Percentiles rank a stretch among this genome's conserved stretches.
Conservation (phyloP, 2,113 vertebrate species). For the Apus apus region DNA sequence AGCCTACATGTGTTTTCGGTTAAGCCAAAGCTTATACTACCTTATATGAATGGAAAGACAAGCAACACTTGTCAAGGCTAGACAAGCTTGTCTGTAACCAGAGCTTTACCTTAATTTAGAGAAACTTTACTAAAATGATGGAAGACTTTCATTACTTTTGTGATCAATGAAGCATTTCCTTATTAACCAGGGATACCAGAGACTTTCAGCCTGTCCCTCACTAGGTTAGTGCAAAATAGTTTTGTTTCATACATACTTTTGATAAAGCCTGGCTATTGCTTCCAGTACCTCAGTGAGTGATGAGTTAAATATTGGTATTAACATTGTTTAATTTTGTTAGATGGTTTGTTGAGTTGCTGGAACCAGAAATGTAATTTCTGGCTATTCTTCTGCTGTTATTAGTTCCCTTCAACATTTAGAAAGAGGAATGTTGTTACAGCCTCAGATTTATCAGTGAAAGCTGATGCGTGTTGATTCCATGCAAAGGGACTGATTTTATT, state of each 20-base stretch:
- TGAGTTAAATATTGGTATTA: neutral
- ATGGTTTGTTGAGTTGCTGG: neutral
- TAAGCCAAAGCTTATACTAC: neutral
- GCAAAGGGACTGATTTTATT: constrained; percentile 45
- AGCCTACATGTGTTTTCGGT: neutral
- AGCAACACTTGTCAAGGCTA: neutral
- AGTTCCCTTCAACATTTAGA: neutral
- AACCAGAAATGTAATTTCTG: neutral
- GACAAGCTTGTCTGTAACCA: neutral
- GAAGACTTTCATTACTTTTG: neutral
- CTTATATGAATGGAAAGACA: neutral
- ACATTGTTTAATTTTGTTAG: neutral
- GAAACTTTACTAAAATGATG: neutral
- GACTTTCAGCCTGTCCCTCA: neutral
- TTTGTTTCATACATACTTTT: neutral
- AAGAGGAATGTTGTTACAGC: neutral
- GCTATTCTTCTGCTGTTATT: neutral
- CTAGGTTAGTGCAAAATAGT: neutral
- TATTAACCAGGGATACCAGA: constrained; percentile 8
- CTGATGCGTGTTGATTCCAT: neutral
- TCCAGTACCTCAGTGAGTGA: neutral
- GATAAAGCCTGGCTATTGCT: neutral
- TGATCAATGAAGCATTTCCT: neutral
- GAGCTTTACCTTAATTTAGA: neutral
- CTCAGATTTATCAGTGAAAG: neutral